Conservation (phyloP, 2,797 vertebrate species). For the Arnoldichthys spilopterus region DNA sequence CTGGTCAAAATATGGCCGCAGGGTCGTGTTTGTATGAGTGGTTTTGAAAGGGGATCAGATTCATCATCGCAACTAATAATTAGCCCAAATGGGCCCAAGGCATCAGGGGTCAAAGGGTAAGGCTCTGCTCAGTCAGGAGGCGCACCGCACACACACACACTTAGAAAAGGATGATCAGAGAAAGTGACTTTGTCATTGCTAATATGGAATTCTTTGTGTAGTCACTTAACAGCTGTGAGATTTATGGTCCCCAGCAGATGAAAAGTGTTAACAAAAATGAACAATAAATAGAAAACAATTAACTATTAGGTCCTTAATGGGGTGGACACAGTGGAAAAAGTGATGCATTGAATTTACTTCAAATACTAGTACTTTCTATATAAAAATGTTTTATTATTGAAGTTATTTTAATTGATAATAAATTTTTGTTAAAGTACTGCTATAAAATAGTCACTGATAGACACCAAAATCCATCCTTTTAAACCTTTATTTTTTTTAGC, state of each 20-base stretch:
- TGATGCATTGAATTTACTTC: too few relatives aligned
- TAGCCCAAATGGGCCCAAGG: constrained; percentile 84
- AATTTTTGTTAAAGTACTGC: too few relatives aligned
- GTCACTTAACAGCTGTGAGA: not conserved
- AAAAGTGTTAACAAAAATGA: not conserved
- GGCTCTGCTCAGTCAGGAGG: constrained; percentile 75
- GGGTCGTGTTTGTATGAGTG: constrained; percentile 83
- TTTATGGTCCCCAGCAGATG: not conserved
- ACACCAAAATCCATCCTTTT: too few relatives aligned
- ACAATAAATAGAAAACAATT: not conserved
- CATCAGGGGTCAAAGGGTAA: constrained; percentile 80
- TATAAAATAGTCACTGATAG: too few relatives aligned
- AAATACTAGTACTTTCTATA: too few relatives aligned
- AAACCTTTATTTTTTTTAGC: too few relatives aligned
- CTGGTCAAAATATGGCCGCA: constrained; percentile 83
- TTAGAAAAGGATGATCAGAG: constrained; percentile 59
- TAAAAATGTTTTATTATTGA: too few relatives aligned
- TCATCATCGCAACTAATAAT: constrained; percentile 93
- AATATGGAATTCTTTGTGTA: constrained; percentile 54
- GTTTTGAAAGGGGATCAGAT: constrained; percentile 90
- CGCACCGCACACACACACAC: constrained; percentile 70
- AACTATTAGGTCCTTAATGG: too few relatives aligned
- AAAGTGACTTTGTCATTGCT: constrained; percentile 24
- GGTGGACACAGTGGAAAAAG: too few relatives aligned
- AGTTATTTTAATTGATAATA: too few relatives aligned